Evolutionary conservation across 2,113 vertebrate species (phyloP).

Genomic region (Choloepus hoffmanni): DNA sequence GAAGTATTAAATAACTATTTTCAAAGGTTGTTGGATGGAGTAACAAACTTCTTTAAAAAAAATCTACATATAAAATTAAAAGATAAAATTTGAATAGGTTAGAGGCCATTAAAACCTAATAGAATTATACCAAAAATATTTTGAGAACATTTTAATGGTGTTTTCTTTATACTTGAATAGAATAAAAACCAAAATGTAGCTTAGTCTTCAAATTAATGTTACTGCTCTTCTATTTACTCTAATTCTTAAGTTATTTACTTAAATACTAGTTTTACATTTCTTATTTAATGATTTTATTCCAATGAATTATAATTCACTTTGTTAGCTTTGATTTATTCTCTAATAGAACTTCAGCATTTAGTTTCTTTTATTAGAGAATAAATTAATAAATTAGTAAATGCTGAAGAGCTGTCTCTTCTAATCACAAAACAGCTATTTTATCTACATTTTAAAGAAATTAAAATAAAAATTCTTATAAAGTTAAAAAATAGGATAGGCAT

Average conservation of each 20-base stretch:
- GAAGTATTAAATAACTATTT: slow-evolving; percentile 55
- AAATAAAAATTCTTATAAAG: slow-evolving; percentile 26
- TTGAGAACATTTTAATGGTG: neutral
- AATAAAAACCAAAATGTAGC: neutral
- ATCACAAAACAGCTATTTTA: slow-evolving; percentile 16
- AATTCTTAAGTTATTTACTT: slow-evolving; percentile 11
- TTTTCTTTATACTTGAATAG: slow-evolving; percentile 21
- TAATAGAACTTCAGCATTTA: neutral
- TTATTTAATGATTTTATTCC: slow-evolving; percentile 43
- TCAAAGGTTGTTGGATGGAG: neutral
- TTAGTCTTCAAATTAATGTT: slow-evolving; percentile 31
- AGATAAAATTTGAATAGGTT: slow-evolving; percentile 36
- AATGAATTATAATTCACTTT: slow-evolving; percentile 35
- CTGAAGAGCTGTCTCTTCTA: neutral
- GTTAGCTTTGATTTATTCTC: slow-evolving; percentile 22
- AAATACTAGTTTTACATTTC: neutral
- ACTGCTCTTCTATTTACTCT: neutral
- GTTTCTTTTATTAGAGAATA: slow-evolving; percentile 8
- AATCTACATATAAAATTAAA: neutral
- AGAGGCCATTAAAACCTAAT: neutral
- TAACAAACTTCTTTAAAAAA: neutral
- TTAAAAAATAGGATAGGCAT: slow-evolving; percentile 6
- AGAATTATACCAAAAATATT: slow-evolving; percentile 52
- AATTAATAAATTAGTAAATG: neutral
- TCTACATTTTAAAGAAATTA: slow-evolving; percentile 18